Evolutionary conservation across 1,140 invertebrate species (phyloP), one percentile per base, ranked within the genome.

Genomic region (Zaprionus africanus): DNA sequence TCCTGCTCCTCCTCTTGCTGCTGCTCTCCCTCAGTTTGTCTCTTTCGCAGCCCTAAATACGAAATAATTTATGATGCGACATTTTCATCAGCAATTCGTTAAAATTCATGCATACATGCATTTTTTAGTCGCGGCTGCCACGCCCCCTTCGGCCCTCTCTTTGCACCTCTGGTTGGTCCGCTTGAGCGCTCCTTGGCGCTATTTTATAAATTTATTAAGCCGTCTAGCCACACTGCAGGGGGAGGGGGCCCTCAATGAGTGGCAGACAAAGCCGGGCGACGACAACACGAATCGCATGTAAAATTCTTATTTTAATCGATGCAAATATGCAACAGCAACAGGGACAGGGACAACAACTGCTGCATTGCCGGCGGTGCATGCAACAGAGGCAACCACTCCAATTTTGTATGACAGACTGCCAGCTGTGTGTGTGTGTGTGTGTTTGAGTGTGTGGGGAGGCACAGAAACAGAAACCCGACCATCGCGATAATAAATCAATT

Each of bases 71-170:
- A 90, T 86, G 86, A 90, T 82, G 87, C 86, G 86, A 90, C 87
- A 91, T 90, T 90, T 90, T 90, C 87, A 90, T 90, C 86, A 90
- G 82, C 87, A 91, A 90, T 90, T 90, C 87, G 87, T 90, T 90
- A 90, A 90, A 90, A 90, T 82, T 82, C 85, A 90, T 90, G 86
- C 85, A 90, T 90, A 83, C 74, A 90, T 90, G 86, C 85, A 90
- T 82, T 88, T 85, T 81, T 75, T 79, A 77, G 83, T 34, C 31
- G 31, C 31, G 31, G 31, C 31, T 34, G 31, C 79, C 73, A 46
- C 41, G 72, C 34, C 38, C 64, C 11, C 22, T 15, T 54, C 78
- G 15, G 15, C 43, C 26, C 41, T 11, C 28, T 51, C 28, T 46
- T 38, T 12, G 17, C 67, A 51, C 46, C 46, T 51, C 46, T 22